Percentiles rank a stretch among this genome's conserved stretches.
These are phyloP conservation scores for Geotrupes spiniger DNA, from an alignment of 2,888 invertebrate genomes.

Conservation along the genomic window DNA sequence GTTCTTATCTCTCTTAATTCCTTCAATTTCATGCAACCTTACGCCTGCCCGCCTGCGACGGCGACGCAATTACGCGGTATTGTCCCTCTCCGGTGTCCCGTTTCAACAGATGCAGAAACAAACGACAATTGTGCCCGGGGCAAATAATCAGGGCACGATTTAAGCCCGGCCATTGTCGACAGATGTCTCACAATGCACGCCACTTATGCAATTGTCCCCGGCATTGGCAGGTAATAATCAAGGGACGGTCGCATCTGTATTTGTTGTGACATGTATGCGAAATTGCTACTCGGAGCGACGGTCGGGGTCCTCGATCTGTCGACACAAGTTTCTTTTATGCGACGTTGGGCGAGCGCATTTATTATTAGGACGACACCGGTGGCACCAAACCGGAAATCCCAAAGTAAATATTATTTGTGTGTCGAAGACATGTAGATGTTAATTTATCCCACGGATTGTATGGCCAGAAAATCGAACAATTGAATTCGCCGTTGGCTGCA, in stretches of 20 bases:
- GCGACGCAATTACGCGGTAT: slow-evolving; percentile 30
- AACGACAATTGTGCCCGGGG: slow-evolving; percentile 26
- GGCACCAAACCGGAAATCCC: no score
- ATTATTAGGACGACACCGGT: no score
- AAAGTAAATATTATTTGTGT: no score
- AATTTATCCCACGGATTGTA: no score
- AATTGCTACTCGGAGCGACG: slow-evolving; percentile 18
- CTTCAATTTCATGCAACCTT: slow-evolving; percentile 35
- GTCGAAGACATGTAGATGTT: no score
- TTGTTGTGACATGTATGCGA: slow-evolving; percentile 44
- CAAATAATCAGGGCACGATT: slow-evolving; percentile 33
- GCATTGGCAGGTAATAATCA: slow-evolving; percentile 47
- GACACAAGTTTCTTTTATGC: slow-evolving; percentile 4
- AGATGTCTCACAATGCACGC: slow-evolving; percentile 38
- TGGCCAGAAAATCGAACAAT: no score
- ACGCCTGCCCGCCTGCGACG: slow-evolving; percentile 31
- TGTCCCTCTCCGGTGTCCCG: slow-evolving; percentile 38
- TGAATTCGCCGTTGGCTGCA: no score
- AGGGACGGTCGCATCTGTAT: slow-evolving; percentile 36
- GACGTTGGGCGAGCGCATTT: no score
- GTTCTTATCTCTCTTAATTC: slow-evolving; percentile 34
- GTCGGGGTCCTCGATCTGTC: background rate
- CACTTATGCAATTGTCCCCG: slow-evolving; percentile 41
- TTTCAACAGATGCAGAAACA: slow-evolving; percentile 45
- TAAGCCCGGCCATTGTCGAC: slow-evolving; percentile 37